These are phyloP conservation scores for Drosophila helvetica DNA, from an alignment of 2,888 invertebrate species.

Conservation along the genomic window DNA sequence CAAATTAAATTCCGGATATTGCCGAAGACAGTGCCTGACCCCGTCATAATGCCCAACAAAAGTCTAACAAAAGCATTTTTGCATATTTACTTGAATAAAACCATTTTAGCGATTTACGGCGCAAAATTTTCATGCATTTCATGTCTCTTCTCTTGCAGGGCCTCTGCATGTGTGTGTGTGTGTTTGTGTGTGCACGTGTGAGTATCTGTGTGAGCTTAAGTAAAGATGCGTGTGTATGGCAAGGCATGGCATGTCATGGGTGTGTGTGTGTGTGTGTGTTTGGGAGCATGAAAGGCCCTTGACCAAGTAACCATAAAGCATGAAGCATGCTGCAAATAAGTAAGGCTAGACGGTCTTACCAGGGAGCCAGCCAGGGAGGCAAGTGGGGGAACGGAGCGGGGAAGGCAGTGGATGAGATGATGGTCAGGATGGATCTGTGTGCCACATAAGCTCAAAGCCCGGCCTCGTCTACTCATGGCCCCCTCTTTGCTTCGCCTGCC, in stretches of 20 bases:
- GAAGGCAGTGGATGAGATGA: slow-evolving; percentile 3
- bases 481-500: slow-evolving; percentile 2
- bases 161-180: slow-evolving; percentile 1
- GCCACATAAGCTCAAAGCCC: slow-evolving; percentile 33
- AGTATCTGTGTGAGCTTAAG: slow-evolving; percentile 48
- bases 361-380: slow-evolving; percentile 38
- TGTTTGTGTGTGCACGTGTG: slow-evolving; percentile 17
- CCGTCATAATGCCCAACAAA: slow-evolving; percentile 38
- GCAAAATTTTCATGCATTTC: slow-evolving; percentile 72
- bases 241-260: neutral
- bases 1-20: slow-evolving; percentile 49
- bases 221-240: slow-evolving; percentile 37
- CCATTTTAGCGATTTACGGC: slow-evolving; percentile 74
- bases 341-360: slow-evolving; percentile 74
- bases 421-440: slow-evolving; percentile 38
- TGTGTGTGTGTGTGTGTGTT: slow-evolving; percentile 26
- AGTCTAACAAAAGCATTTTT: slow-evolving; percentile 62
- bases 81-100: slow-evolving; percentile 76
- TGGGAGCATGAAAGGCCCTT: slow-evolving; percentile 71
- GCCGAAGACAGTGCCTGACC: slow-evolving; percentile 46
- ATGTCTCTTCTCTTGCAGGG: slow-evolving; percentile 32
- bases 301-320: slow-evolving; percentile 80
- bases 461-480: neutral
- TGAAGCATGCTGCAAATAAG: slow-evolving; percentile 78
- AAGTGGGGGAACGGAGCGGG: neutral